A percentile compares a stretch with the other conserved stretches of the same genome.
phyloP scores from a whole-genome alignment of 23 tunicate genomes.

The Ascidia mentula region DNA sequence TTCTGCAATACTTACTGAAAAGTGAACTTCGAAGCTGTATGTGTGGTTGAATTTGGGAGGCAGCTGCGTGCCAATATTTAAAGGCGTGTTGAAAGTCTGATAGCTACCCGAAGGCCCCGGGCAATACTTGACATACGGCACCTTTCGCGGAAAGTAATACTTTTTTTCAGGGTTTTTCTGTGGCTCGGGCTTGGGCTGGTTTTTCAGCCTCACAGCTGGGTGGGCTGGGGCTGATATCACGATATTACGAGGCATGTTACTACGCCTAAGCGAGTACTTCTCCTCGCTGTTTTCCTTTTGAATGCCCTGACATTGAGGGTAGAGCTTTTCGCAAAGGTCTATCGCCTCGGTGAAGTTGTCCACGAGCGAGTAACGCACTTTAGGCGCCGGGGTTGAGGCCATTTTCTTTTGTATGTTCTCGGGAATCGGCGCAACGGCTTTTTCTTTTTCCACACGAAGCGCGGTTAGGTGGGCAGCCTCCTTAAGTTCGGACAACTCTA shows the following conservation, averaged over 20 bases:
- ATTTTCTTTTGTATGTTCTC: background rate
- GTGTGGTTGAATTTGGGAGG: constrained; percentile 29
- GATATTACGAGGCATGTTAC: constrained; percentile 58
- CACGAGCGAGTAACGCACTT: constrained; percentile 43
- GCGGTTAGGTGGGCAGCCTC: constrained; percentile 43
- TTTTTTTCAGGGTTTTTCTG: background rate
- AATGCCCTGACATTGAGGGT: constrained; percentile 67
- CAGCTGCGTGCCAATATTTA: background rate
- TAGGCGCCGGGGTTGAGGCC: background rate
- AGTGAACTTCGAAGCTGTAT: constrained; percentile 56
- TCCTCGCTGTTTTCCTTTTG: constrained; percentile 45
- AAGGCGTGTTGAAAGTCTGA: constrained; percentile 9
- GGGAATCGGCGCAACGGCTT: background rate
- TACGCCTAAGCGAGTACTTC: constrained; percentile 37
- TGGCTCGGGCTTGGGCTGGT: constrained; percentile 14
- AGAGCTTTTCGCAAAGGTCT: constrained; percentile 53
- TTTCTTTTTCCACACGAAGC: background rate
- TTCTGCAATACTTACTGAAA: constrained; percentile 38
- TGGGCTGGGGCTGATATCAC: constrained; percentile 37
- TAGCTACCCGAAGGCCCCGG: constrained; percentile 50
- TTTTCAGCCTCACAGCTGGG: constrained; percentile 6
- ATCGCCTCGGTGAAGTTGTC: constrained; percentile 51
- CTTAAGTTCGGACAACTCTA: constrained; percentile 39
- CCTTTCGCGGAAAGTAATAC: constrained; percentile 49
- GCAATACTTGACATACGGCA: constrained; percentile 59